Percentiles rank a stretch among this genome's conserved stretches.
phyloP scores from a whole-genome alignment of 1,140 invertebrate species.

The Brachionus rubens region DNA sequence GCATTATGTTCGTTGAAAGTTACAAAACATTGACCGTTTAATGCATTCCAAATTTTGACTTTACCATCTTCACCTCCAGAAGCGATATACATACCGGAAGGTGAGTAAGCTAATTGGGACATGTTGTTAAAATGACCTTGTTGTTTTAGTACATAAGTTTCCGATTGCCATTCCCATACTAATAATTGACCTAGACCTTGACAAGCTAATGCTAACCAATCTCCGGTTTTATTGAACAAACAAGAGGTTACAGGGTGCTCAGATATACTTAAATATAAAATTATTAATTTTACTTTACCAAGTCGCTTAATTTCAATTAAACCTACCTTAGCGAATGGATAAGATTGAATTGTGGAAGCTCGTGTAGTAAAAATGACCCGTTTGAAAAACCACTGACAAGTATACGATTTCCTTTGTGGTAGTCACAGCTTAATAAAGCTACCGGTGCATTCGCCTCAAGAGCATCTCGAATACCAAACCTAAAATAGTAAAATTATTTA shows the following conservation, averaged over 20 bases:
- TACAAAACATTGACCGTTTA: slow-evolving; percentile 84
- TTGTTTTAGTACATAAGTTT: slow-evolving; percentile 95
- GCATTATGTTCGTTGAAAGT: slow-evolving; percentile 87
- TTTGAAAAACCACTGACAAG: slow-evolving; percentile 76
- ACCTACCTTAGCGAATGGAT: slow-evolving; percentile 79
- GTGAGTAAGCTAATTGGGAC: slow-evolving; percentile 76
- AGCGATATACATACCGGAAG: slow-evolving; percentile 81
- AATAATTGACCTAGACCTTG: slow-evolving; percentile 77
- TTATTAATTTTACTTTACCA: slow-evolving; percentile 34
- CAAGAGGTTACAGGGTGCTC: slow-evolving; percentile 75
- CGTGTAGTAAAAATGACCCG: slow-evolving; percentile 82
- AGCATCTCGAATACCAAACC: slow-evolving; percentile 35
- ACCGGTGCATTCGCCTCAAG: slow-evolving; percentile 6
- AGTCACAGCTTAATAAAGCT: slow-evolving; percentile 66
- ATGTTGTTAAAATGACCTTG: slow-evolving; percentile 87
- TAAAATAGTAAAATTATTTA: background rate
- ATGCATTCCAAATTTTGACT: slow-evolving; percentile 87
- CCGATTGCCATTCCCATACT: slow-evolving; percentile 99
- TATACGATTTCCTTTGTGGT: slow-evolving; percentile 73
- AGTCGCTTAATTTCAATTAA: too few species aligned
- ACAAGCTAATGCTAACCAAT: slow-evolving; percentile 86
- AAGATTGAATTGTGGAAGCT: slow-evolving; percentile 83
- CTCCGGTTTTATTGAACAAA: slow-evolving; percentile 77
- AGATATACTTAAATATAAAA: slow-evolving; percentile 66
- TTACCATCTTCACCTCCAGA: slow-evolving; percentile 93